Conservation (phyloP, 2,113 vertebrate species). For the Corythoichthys haematopterus region DNA sequence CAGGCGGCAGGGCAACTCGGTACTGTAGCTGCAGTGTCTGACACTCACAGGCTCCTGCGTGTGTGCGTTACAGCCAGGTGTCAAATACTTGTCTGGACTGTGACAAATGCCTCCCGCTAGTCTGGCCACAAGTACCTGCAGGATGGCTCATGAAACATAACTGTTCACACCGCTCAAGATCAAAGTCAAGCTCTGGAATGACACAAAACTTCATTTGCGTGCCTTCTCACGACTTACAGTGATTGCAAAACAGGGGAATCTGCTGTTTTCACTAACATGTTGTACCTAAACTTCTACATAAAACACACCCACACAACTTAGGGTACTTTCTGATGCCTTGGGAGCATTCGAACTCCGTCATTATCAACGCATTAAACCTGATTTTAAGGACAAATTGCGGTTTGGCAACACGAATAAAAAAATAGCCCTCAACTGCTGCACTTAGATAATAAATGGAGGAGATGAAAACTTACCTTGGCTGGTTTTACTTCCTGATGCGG, state of each 20-base stretch:
- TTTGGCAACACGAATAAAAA: neutral
- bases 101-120: conserved; percentile 67
- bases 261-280: neutral
- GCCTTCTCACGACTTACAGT: neutral
- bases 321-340: neutral
- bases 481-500: conserved; percentile 80
- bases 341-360: neutral
- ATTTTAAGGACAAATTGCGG: neutral
- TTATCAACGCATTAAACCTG: neutral
- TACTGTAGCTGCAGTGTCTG: conserved; percentile 61
- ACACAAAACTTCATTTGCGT: conserved; percentile 2
- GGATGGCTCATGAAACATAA: conserved; percentile 48
- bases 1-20: conserved; percentile 32
- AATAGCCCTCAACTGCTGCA: neutral
- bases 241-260: neutral
- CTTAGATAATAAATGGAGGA: conserved; percentile 9
- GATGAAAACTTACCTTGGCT: conserved; percentile 83
- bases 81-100: conserved; percentile 72
- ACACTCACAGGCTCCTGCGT: conserved; percentile 43
- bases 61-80: conserved; percentile 60
- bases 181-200: conserved; percentile 25
- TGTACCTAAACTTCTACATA: neutral
- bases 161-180: conserved; percentile 47
- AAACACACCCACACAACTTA: neutral
- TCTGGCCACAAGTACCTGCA: conserved; percentile 50